Conservation (phyloP, 2,113 vertebrate species). For the Numida meleagris region DNA sequence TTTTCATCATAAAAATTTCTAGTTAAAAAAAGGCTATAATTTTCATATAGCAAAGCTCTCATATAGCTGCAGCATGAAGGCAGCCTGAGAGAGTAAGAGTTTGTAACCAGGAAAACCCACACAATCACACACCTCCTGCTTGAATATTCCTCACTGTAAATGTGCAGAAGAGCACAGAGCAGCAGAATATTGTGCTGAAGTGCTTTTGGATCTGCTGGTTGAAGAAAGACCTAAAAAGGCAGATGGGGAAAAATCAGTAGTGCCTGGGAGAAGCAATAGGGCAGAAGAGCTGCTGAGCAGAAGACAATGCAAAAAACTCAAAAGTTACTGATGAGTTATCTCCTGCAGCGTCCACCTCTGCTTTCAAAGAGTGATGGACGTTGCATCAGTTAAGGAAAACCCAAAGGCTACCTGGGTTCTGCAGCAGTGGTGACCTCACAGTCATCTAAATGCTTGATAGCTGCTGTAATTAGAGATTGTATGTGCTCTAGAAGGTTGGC, state of each 20-base stretch:
- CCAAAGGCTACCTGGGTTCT: neutral
- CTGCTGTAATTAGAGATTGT: neutral
- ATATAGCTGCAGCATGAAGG: neutral
- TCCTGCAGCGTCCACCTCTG: neutral
- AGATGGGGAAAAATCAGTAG: neutral
- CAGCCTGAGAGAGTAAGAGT: neutral
- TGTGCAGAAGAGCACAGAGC: neutral
- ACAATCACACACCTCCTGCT: neutral
- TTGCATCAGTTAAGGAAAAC: neutral
- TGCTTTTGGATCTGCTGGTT: neutral
- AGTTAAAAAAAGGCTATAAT: neutral
- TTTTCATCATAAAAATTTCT: neutral
- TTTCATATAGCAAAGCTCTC: neutral
- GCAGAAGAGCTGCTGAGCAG: neutral
- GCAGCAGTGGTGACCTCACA: neutral
- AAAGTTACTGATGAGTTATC: neutral
- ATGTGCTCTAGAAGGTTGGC: neutral
- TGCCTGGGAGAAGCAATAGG: neutral
- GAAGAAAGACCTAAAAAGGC: neutral
- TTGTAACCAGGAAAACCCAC: neutral
- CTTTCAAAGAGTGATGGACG: fast-evolving
- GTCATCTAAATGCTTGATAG: neutral
- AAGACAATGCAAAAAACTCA: neutral
- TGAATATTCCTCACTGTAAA: neutral
- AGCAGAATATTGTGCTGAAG: neutral